Percentiles rank a stretch among this genome's conserved stretches.
Conservation (phyloP, 2,888 invertebrate genomes). For the Drosophila mimetica region DNA sequence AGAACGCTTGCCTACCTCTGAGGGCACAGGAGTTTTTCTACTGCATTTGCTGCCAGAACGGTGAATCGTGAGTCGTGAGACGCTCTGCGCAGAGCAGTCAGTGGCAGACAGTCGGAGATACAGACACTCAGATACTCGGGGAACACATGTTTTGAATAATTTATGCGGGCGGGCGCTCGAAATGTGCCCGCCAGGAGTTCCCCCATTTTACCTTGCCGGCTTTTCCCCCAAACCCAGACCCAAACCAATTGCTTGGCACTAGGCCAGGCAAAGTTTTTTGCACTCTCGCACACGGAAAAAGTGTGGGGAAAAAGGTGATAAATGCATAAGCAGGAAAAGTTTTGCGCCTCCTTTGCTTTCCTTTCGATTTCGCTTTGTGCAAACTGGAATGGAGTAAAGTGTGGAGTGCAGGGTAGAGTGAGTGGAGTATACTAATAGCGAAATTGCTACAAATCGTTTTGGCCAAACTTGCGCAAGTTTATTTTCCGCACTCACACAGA, state of each 20-base stretch:
- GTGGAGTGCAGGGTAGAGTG: conserved; percentile 17
- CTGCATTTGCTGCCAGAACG: conserved; percentile 57
- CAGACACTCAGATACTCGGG: conserved; percentile 50
- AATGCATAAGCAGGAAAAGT: conserved; percentile 79
- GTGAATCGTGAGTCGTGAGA: neutral
- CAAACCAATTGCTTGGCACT: conserved; percentile 51
- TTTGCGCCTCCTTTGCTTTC: conserved; percentile 54
- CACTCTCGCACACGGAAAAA: conserved; percentile 34
- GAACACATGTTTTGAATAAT: conserved; percentile 84
- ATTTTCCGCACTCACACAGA: conserved; percentile 55
- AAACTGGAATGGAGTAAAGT: conserved; percentile 6
- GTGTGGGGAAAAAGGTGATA: conserved; percentile 70
- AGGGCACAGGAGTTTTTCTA: conserved; percentile 52
- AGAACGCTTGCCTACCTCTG: conserved; percentile 61
- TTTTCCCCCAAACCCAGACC: neutral
- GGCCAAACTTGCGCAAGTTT: conserved; percentile 78
- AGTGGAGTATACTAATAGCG: conserved; percentile 67
- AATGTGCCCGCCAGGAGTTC: conserved; percentile 77
- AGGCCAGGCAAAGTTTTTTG: conserved; percentile 75
- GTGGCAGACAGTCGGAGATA: conserved; percentile 45
- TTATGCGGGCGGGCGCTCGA: conserved; percentile 78
- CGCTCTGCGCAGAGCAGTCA: conserved; percentile 31
- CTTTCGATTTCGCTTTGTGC: conserved; percentile 52
- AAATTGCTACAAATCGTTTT: conserved; percentile 82
- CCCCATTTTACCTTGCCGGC: conserved; percentile 12